Evolutionary conservation across 2,797 vertebrate species (phyloP), one percentile per base, ranked within the genome.

Genomic region (Sciaenops ocellatus): DNA sequence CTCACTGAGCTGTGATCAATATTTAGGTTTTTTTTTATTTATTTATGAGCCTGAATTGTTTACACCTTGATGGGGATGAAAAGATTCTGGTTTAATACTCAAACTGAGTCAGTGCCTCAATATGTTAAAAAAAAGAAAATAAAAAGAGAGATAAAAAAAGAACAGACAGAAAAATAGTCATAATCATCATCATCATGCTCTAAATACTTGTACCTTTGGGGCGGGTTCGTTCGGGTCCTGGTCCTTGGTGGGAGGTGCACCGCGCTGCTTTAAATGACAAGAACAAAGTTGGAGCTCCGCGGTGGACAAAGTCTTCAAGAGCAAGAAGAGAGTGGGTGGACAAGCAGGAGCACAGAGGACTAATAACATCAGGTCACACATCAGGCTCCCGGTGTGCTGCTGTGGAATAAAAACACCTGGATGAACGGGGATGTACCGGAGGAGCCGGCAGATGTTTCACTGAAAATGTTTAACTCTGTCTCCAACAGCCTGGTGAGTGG

Each of bases 401-500:
- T 66, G 85, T 34, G 50, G 63, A 63, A 11, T 38, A 69, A 4
- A 12, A 51, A 82, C 87, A 86, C 85, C 89, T 83, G 88, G 30
- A 91, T 61, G 72, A 90, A 91, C 68, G 77, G 90, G 52, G 72
- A 96, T 96, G 96, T 95, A 94, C 85, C 96, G 95, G 95, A 96
- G 96, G 93, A 95, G 93, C 57, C 94, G 93, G 47, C 94, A 90
- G 92, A 96, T 95, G 94, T 93, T 96, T 78, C 84, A 44, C 50
- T 56, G 55, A 83, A 89, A 55, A 96, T 87, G 96, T 95, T 95
- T 57, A 95, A 94, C 79, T 90, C 93, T 0, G 87, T 93, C 66
- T 85, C 94, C 74, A 88, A 88, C n/a, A 95, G 95, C 80, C 93
- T 94, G 95, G 97, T 98, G 93, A 95, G 96, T 87, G 54, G 17